Evolutionary conservation across 2,888 invertebrate genomes (phyloP), one percentile per base, ranked within the genome.

Genomic region (Craniophora ligustri): DNA sequence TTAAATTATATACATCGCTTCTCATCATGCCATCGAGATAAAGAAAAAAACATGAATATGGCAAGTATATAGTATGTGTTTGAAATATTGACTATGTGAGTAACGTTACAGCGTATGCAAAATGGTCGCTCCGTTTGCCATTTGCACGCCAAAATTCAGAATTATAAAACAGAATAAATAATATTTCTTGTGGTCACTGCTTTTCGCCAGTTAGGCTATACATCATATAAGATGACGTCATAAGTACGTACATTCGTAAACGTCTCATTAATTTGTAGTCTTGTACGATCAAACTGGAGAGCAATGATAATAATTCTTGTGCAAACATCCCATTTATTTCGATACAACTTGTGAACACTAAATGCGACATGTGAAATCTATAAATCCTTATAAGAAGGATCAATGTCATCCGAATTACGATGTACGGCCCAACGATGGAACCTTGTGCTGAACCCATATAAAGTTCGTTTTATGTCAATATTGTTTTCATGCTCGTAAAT

Each of bases 401-500:
- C 47, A 72, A 58, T 62, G 58, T 50, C 57, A 45, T 18, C 11
- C 15, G 26, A 39, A 54, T 54, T 26, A 46, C 30, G 30, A 46
- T 10, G 11, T 14, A 47, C 16, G 14, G 31, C 2, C 6, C 18
- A 14, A 32, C 34, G 18, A 21, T 16, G 18, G 6, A 31, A 35
- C 35, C 28, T 35, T 26, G 13, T 30, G 41, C 23, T 8, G 32
- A 39, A 46, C 10, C 34, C 38, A 16, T 34, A 60, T 67, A 54
- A 64, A 63, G 55, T 44, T 32, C 16, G 23, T 11, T 54, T 62
- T 41, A 47, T 42, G 59, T 68, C 63, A 77, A 76, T 72, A 76
- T 72, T 72, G 67, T 53, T 75, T 57, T 72, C 67, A 65, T 67
- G 55, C 56, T 45, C 46, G 21, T 46, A 44, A 46, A 56, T 67